Conservation (phyloP, 92 coral and sea anemone genomes). For the Actinernus sp. region DNA sequence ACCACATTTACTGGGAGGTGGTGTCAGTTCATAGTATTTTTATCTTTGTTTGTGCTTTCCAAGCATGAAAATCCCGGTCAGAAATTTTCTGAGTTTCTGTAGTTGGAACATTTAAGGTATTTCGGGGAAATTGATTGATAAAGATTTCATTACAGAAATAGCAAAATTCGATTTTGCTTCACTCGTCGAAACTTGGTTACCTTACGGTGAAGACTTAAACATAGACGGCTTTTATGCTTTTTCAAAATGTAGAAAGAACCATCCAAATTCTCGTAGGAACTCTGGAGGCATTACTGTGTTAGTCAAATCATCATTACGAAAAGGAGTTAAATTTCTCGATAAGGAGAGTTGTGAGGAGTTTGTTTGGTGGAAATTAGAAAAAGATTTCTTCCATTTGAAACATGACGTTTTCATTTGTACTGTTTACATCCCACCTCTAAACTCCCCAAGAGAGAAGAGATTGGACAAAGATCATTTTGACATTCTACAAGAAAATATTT, state of each 20-base stretch:
- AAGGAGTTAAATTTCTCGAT: conserved; percentile 9
- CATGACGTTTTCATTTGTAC: conserved; percentile 4
- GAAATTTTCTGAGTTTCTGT: no score
- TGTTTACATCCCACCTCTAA: conserved; percentile 24
- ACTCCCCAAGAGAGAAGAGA: conserved; percentile 13
- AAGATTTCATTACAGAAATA: no score
- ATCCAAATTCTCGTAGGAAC: conserved; percentile 2
- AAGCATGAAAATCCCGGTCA: no score
- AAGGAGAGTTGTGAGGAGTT: conserved; percentile 7
- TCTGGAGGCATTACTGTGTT: conserved; percentile 6
- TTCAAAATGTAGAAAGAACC: conserved; percentile 9
- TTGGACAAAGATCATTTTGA: conserved; percentile 20
- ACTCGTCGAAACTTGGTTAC: no score
- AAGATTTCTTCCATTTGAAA: conserved; percentile 3
- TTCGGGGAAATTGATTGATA: no score
- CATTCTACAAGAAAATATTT: conserved; percentile 16
- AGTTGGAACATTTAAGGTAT: no score
- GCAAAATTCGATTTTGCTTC: no score
- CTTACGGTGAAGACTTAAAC: neutral
- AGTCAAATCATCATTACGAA: conserved; percentile 1
- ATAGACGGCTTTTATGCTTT: conserved; percentile 10
- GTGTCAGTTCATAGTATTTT: no score
- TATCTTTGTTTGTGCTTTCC: no score
- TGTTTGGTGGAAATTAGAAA: conserved; percentile 23
- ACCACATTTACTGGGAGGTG: no score